Percentiles rank a stretch among this genome's conserved stretches.
These are phyloP conservation scores for Leucophora obtusa DNA, from an alignment of 2,888 invertebrate species.

Conservation along the genomic window DNA sequence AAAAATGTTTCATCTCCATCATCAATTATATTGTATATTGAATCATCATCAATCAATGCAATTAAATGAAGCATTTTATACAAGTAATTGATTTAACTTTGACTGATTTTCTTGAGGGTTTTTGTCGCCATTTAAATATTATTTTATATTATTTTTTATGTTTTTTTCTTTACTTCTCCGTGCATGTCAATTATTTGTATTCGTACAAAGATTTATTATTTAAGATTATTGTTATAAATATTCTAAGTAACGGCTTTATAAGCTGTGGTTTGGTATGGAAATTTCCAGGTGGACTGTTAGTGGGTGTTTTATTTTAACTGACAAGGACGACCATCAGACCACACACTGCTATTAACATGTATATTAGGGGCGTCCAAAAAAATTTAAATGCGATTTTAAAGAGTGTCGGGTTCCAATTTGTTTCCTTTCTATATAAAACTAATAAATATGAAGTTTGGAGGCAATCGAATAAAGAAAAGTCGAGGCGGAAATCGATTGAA, in stretches of 20 bases:
- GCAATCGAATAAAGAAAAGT: too few relatives aligned
- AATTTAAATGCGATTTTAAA: too few relatives aligned
- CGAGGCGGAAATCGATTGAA: too few relatives aligned
- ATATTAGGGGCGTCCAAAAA: too few relatives aligned
- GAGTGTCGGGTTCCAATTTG: too few relatives aligned
- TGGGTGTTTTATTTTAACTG: too few relatives aligned
- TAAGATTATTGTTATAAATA: slow-evolving; percentile 16
- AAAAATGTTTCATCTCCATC: slow-evolving; percentile 29
- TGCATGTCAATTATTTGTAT: slow-evolving; percentile 23
- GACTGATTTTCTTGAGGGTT: slow-evolving; percentile 49
- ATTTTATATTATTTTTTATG: slow-evolving; percentile 1
- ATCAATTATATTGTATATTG: slow-evolving; percentile 54
- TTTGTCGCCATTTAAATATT: slow-evolving; percentile 54
- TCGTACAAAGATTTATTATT: slow-evolving; percentile 25
- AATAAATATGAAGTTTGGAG: too few relatives aligned
- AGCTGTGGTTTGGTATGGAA: too few relatives aligned
- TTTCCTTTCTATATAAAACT: too few relatives aligned
- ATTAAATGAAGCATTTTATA: slow-evolving; percentile 64
- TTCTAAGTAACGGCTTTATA: background rate
- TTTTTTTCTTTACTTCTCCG: background rate
- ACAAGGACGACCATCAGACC: too few relatives aligned
- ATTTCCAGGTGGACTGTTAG: too few relatives aligned
- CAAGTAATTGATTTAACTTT: slow-evolving; percentile 61
- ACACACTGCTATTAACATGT: too few relatives aligned
- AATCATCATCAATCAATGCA: slow-evolving; percentile 63